A percentile compares a stretch with the other conserved stretches of the same genome.
Conservation (phyloP, 2,113 vertebrate genomes). For the Ochotona curzoniae region DNA sequence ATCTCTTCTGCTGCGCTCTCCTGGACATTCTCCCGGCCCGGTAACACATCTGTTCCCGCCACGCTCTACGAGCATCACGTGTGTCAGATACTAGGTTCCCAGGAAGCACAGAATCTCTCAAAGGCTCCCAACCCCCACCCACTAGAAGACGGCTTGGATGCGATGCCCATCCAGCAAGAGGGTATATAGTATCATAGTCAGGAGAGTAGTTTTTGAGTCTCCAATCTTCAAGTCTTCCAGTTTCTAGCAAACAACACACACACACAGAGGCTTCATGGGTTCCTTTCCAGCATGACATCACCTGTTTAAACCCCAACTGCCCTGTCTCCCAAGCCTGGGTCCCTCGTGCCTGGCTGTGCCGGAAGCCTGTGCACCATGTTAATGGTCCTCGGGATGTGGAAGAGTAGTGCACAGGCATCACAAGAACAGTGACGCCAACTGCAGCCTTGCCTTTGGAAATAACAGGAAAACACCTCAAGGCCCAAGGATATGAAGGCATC, state of each 20-base stretch:
- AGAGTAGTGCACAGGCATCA: neutral
- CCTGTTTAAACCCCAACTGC: neutral
- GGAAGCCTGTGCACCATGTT: neutral
- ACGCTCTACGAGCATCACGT: neutral
- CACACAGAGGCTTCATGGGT: neutral
- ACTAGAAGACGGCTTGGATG: neutral
- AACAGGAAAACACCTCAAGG: neutral
- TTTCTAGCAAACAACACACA: neutral
- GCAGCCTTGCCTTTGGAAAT: neutral
- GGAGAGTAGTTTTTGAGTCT: neutral
- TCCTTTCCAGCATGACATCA: neutral
- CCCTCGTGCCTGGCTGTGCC: neutral
- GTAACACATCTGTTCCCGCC: neutral
- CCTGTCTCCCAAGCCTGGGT: neutral
- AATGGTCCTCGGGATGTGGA: neutral
- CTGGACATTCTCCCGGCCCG: neutral
- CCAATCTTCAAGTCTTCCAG: neutral
- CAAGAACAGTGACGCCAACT: neutral
- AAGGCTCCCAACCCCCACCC: no score
- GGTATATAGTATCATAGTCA: neutral
- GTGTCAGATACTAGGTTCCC: neutral
- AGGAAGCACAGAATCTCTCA: neutral
- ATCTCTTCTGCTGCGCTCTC: neutral
- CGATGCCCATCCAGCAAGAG: neutral
- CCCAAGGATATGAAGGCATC: no score